Evolutionary conservation across 2,888 invertebrate species (phyloP).

Genomic region (Spialia ferax): DNA sequence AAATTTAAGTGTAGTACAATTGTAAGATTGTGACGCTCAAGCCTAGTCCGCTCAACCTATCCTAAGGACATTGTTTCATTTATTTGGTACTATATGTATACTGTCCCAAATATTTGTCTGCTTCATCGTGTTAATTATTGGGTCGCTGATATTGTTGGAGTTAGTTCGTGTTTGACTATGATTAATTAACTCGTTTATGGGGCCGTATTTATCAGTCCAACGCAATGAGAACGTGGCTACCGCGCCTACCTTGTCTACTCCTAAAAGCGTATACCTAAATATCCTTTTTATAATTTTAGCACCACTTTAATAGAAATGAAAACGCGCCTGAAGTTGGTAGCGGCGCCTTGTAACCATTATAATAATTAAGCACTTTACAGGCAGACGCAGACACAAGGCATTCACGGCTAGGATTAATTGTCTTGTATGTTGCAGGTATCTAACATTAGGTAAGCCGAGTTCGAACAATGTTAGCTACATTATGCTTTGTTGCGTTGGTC

Average conservation of each 20-base stretch:
- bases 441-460: constrained; percentile 37
- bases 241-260: constrained; percentile 17
- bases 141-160: constrained; percentile 50
- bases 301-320: constrained; percentile 28
- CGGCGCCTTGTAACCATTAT: constrained; percentile 31
- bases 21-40: no score
- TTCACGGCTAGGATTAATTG: constrained; percentile 39
- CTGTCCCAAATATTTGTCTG: constrained; percentile 47
- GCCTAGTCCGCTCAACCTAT: no score
- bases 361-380: constrained; percentile 38
- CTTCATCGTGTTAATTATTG: constrained; percentile 47
- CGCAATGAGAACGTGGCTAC: constrained; percentile 49
- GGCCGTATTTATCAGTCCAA: constrained; percentile 55
- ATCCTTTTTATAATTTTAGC: constrained; percentile 28
- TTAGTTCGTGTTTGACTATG: constrained; percentile 65
- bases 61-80: constrained; percentile 30
- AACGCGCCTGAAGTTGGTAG: constrained; percentile 23
- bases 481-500: background rate
- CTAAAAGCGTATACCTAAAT: constrained; percentile 6
- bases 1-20: no score
- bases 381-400: constrained; percentile 34
- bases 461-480: background rate
- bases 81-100: constrained; percentile 2
- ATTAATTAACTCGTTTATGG: constrained; percentile 72
- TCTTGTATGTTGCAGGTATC: constrained; percentile 25